These are phyloP conservation scores for Monochamus saltuarius DNA, from an alignment of 1,140 invertebrate species.

Conservation along the genomic window DNA sequence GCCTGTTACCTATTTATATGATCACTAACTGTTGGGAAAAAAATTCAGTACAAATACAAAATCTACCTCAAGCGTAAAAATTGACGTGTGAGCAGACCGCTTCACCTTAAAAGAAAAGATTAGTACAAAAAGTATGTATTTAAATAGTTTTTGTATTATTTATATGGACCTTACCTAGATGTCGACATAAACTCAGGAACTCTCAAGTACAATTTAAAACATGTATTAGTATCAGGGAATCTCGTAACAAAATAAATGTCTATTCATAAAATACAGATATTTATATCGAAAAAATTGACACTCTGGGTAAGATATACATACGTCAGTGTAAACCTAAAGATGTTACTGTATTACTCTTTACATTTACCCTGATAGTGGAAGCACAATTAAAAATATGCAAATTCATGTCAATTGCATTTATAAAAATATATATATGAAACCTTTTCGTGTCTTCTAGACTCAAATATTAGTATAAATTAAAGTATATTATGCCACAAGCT, in stretches of 20 bases:
- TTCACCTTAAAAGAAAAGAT: slow-evolving; percentile 33
- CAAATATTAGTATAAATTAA: too few species aligned
- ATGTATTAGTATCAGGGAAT: slow-evolving; percentile 22
- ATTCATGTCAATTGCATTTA: neutral
- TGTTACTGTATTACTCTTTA: neutral
- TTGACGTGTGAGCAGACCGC: slow-evolving; percentile 21
- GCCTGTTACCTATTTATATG: slow-evolving; percentile 35
- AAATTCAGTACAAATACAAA: slow-evolving; percentile 44
- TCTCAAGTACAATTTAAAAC: slow-evolving; percentile 32
- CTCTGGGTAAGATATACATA: slow-evolving; percentile 29
- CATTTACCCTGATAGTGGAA: neutral
- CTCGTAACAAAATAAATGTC: slow-evolving; percentile 18
- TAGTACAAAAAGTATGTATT: slow-evolving; percentile 37
- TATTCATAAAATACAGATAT: neutral
- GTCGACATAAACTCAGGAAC: slow-evolving; percentile 39
- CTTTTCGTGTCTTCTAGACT: neutral
- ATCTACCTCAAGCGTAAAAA: slow-evolving; percentile 39
- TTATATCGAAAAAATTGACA: slow-evolving; percentile 18
- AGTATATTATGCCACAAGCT: too few species aligned
- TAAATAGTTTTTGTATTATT: slow-evolving; percentile 34
- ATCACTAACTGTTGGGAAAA: slow-evolving; percentile 22
- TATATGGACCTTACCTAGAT: slow-evolving; percentile 42
- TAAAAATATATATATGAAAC: neutral
- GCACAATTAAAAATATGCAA: slow-evolving; percentile 7
- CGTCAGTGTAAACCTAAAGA: slow-evolving; percentile 1